phyloP scores from a whole-genome alignment of 2,797 vertebrate genomes.

The Sebastes alutus region DNA sequence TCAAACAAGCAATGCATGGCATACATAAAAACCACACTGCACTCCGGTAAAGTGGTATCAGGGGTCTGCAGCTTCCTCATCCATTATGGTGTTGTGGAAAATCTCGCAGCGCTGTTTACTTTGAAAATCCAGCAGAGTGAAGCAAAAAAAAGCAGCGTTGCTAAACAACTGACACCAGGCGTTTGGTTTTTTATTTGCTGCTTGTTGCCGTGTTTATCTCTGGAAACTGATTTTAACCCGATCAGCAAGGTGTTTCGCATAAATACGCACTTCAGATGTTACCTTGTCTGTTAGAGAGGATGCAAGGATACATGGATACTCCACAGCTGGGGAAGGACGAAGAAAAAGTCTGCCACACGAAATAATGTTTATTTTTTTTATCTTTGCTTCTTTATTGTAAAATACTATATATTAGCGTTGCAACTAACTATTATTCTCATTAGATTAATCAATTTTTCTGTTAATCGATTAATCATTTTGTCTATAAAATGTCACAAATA shows the following conservation, averaged over 20 bases:
- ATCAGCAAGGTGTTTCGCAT: not conserved
- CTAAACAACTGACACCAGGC: slow-evolving; percentile 49
- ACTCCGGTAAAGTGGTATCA: slow-evolving; percentile 30
- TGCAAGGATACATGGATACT: not conserved
- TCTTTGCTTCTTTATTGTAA: not conserved
- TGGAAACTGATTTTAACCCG: not conserved
- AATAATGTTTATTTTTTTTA: not conserved
- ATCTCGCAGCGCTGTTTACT: slow-evolving; percentile 61
- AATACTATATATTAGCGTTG: not conserved
- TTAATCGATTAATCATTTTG: not conserved
- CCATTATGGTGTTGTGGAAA: slow-evolving; percentile 61
- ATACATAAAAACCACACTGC: slow-evolving; percentile 42
- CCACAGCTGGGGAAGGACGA: not conserved
- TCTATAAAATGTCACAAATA: not conserved
- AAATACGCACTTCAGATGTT: not conserved
- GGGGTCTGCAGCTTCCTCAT: slow-evolving; percentile 39
- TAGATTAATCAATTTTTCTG: not conserved
- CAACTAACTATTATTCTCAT: not conserved
- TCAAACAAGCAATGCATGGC: slow-evolving; percentile 45
- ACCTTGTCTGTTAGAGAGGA: not conserved
- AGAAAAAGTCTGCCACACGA: accelerated
- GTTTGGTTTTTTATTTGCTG: slow-evolving; percentile 71
- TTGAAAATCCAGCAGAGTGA: slow-evolving; percentile 63
- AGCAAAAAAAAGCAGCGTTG: slow-evolving; percentile 32
- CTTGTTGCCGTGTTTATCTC: slow-evolving; percentile 19